phyloP scores from a whole-genome alignment of 1,140 invertebrate genomes.

The Apis cerana region DNA sequence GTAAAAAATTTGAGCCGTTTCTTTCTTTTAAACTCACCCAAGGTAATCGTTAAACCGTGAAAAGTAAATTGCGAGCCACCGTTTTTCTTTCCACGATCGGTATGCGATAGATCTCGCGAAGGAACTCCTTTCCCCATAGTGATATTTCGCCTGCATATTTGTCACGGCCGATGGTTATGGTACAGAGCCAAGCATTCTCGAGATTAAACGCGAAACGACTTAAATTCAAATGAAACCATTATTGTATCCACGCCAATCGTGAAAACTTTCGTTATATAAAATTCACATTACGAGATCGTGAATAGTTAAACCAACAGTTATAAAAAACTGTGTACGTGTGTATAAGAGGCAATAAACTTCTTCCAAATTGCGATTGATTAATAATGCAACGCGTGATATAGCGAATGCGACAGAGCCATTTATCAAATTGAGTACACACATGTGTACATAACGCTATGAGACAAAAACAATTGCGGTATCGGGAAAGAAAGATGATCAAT shows the following conservation, averaged over 20 bases:
- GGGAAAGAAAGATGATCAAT: too few relatives aligned
- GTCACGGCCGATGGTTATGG: slow-evolving; percentile 1
- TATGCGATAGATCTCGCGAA: neutral
- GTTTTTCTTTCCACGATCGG: neutral
- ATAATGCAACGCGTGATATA: too few relatives aligned
- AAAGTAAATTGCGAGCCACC: neutral
- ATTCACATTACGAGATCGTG: neutral
- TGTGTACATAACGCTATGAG: too few relatives aligned
- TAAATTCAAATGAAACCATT: neutral
- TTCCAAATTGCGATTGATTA: too few relatives aligned
- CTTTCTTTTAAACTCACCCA: neutral
- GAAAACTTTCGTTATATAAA: neutral
- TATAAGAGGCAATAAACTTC: too few relatives aligned
- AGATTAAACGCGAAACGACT: neutral
- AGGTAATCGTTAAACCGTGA: slow-evolving; percentile 1
- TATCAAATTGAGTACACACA: too few relatives aligned
- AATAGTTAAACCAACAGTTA: neutral
- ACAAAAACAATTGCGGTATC: too few relatives aligned
- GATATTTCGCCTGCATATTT: neutral
- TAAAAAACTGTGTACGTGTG: neutral
- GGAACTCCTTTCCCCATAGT: neutral
- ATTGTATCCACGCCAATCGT: neutral
- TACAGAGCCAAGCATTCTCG: neutral
- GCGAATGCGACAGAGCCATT: too few relatives aligned
- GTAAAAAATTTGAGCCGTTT: neutral